Evolutionary conservation across 2,113 vertebrate species (phyloP), one percentile per base, ranked within the genome.

Genomic region (Daphoenositta chrysoptera): DNA sequence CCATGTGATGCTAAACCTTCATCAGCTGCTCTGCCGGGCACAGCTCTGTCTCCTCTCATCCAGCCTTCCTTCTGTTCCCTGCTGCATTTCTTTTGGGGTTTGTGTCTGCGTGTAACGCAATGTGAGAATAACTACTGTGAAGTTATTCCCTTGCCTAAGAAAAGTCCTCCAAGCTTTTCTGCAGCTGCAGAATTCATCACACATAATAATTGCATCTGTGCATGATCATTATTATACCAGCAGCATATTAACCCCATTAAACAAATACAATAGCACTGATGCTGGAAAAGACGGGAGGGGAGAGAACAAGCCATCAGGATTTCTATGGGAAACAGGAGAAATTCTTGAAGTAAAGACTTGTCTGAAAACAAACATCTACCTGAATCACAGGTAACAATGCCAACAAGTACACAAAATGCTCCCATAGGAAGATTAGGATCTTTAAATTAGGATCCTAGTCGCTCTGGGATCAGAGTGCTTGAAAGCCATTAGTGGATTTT

Each of bases 211-310:
- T 97, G 94, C 82, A 93, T 87, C 84, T 31, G 11, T 80, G 92
- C 85, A 45, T 88, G 91, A 95, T 96, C 92, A 79, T 97, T 93
- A 93, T 97, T 97, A 96, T 45, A 96, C 66, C 93, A 95, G 96
- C 89, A 96, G 92, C 86, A 71, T 96, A 97, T 98, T 98, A 98
- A 97, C 96, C 97, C 95, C 94, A 96, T 97, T 98, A 97, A 95
- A 87, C 91, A 96, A 83, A 95, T 95, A 97, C 93, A 97, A 88
- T 94, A 95, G 84, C 77, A 85, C 64, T 93, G 89, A 71, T 9
- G 7, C 68, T 84, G 93, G 63, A 64, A 83, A 94, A 95, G 90
- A 45, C 82, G 80, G 51, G 79, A 93, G 70, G 35, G 42, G 35
- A 83, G 79, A 79, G 90, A 89, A 45, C 48, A 77, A 90, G 22